Percentiles rank a stretch among this genome's conserved stretches.
phyloP scores from a whole-genome alignment of 2,888 invertebrate species.

The Mesopsocus fuscifrons region DNA sequence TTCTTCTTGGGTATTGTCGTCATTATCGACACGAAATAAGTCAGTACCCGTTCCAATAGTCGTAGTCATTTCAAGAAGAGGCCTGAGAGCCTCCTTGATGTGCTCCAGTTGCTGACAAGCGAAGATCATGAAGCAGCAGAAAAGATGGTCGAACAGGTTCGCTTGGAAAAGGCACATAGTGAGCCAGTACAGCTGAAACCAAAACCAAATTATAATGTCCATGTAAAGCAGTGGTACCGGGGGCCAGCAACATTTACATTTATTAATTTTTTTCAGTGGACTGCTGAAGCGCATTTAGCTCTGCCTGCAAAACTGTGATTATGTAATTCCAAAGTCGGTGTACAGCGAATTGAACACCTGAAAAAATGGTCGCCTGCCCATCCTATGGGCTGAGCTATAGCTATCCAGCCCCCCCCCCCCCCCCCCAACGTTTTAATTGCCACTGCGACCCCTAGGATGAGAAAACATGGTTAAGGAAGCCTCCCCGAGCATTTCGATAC shows the following conservation, averaged over 20 bases:
- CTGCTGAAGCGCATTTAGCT: background rate
- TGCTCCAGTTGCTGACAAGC: slow-evolving; percentile 75
- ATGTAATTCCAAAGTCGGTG: too few relatives aligned
- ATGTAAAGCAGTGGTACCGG: too few relatives aligned
- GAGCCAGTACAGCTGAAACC: slow-evolving; percentile 40
- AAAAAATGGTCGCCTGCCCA: too few relatives aligned
- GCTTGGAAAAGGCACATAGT: slow-evolving; percentile 40
- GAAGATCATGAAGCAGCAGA: slow-evolving; percentile 70
- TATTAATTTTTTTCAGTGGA: background rate
- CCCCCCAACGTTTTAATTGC: too few relatives aligned
- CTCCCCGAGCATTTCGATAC: too few relatives aligned
- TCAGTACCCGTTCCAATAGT: background rate
- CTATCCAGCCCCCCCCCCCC: too few relatives aligned
- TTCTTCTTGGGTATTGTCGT: background rate
- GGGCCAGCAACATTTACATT: too few relatives aligned
- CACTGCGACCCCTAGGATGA: too few relatives aligned
- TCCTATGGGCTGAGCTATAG: too few relatives aligned
- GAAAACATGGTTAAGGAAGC: too few relatives aligned
- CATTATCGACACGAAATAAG: background rate
- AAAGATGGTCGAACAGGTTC: slow-evolving; percentile 48
- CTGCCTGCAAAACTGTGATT: too few relatives aligned
- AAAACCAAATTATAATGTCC: background rate
- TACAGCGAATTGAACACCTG: too few relatives aligned
- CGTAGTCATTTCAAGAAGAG: slow-evolving; percentile 44
- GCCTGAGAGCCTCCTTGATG: slow-evolving; percentile 70